Conservation (phyloP, 1,140 invertebrate species). For the Lepidostoma basale region DNA sequence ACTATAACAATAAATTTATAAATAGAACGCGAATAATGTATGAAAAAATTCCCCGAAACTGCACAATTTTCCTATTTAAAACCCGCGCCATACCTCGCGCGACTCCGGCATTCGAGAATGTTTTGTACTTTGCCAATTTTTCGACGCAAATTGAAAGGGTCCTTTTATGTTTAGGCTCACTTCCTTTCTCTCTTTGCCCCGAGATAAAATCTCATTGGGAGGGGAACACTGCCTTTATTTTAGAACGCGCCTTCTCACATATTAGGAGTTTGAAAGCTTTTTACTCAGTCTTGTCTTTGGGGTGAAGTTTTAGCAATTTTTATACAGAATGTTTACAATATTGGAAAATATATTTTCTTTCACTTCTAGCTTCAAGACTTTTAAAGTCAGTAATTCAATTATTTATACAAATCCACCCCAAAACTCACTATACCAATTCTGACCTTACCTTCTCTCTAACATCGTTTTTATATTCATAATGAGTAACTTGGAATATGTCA, state of each 20-base stretch:
- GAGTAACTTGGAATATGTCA: too few species aligned
- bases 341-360: not conserved
- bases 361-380: not conserved
- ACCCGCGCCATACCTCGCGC: not conserved
- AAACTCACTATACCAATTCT: too few species aligned
- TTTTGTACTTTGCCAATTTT: conserved; percentile 40
- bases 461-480: too few species aligned
- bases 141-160: conserved; percentile 46
- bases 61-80: too few species aligned
- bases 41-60: too few species aligned
- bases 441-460: too few species aligned
- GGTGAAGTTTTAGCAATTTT: conserved; percentile 9
- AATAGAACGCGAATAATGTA: too few species aligned
- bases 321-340: not conserved
- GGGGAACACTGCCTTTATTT: conserved; percentile 28
- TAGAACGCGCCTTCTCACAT: conserved; percentile 14
- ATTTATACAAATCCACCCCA: too few species aligned
- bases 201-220: conserved; percentile 42
- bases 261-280: conserved; percentile 31
- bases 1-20: too few species aligned
- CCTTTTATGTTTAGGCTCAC: conserved; percentile 44
- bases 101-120: conserved; percentile 4
- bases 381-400: too few species aligned
- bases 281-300: conserved; percentile 18
- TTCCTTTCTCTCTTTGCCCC: conserved; percentile 34